Evolutionary conservation across 2,888 invertebrate genomes (phyloP), one percentile per base, ranked within the genome.

Genomic region (Liposcelis brunnea): DNA sequence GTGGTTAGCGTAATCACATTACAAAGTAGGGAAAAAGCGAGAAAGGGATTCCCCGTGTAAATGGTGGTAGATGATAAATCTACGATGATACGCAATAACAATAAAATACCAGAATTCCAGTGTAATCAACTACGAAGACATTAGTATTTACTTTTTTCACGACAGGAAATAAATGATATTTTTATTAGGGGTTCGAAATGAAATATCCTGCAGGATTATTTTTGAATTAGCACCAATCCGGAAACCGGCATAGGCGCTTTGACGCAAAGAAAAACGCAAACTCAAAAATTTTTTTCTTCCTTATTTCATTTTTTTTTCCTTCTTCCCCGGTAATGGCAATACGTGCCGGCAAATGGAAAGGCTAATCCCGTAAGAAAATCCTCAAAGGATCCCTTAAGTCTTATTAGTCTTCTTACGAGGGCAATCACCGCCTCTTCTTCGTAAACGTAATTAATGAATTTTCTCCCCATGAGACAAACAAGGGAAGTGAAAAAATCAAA

Each of bases 141-240:
- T 40, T 40, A 40, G 40, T 16, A 40, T 40, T 40, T 19, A 19
- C 19, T 40, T 40, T n/a, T 19, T 16, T 40, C 15, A 5, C 7
- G 7, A 19, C 15, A 19, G 16, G 19, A 40, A 40, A 40, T 40
- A 40, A 40, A 40, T 40, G 40, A 40, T 40, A 40, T 40, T 40
- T 40, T 40, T 40, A 40, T 18, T 40, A 40, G 21, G 40, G 40
- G 19, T 21, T 40, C 40, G 16, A 40, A 19, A 40, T 40, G 40
- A 40, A 40, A 16, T 40, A 40, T 40, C 7, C 40, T 40, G 4
- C 19, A 8, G 16, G 40, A 40, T 40, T 40, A 40, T 40, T 40
- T 19, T 14, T n/a, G 40, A 40, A 40, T 40, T 40, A 40, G 40
- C 40, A 21, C 16, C 6, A 7, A 16, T 35, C 16, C 35, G 14